Conservation (phyloP, 53 echinoderm and acorn worm species). For the Hippasteria phrygiana region DNA sequence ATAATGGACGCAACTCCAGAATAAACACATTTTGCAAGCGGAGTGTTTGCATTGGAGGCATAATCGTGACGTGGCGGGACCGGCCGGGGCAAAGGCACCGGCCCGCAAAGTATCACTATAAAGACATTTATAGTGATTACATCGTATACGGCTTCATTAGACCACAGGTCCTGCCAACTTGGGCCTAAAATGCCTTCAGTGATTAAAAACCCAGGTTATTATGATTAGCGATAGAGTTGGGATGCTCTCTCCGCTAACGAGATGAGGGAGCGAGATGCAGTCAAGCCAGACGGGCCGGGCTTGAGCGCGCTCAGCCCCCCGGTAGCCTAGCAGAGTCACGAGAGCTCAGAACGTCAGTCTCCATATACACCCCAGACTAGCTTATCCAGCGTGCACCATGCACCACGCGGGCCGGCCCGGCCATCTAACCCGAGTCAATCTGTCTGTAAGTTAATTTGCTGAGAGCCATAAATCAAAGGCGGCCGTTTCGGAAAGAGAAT, state of each 20-base stretch:
- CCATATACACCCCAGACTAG: background rate
- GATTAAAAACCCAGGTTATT: conserved; percentile 36
- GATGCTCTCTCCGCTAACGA: conserved; percentile 24
- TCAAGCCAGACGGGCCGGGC: background rate
- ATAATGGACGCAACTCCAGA: conserved; percentile 41
- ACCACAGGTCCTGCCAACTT: background rate
- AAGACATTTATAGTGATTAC: conserved; percentile 57
- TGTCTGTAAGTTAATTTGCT: conserved; percentile 54
- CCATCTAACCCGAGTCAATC: conserved; percentile 19
- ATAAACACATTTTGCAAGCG: conserved; percentile 42
- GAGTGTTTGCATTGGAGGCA: background rate
- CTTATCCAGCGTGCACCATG: background rate
- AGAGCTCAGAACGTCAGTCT: background rate
- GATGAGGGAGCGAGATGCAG: conserved; percentile 42
- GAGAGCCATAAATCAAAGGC: conserved; percentile 54
- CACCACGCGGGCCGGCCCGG: background rate
- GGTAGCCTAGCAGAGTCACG: conserved; percentile 59
- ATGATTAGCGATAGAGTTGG: conserved; percentile 28
- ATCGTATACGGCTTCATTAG: conserved; percentile 36
- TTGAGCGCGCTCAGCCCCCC: conserved; percentile 38
- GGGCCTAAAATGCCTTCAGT: conserved; percentile 33
- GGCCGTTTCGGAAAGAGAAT: conserved; percentile 51
- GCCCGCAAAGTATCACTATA: conserved; percentile 37
- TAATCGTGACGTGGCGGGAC: conserved; percentile 44
- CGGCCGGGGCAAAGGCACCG: conserved; percentile 2